phyloP scores from a whole-genome alignment of 2,888 invertebrate genomes.

The Athalia cordata region DNA sequence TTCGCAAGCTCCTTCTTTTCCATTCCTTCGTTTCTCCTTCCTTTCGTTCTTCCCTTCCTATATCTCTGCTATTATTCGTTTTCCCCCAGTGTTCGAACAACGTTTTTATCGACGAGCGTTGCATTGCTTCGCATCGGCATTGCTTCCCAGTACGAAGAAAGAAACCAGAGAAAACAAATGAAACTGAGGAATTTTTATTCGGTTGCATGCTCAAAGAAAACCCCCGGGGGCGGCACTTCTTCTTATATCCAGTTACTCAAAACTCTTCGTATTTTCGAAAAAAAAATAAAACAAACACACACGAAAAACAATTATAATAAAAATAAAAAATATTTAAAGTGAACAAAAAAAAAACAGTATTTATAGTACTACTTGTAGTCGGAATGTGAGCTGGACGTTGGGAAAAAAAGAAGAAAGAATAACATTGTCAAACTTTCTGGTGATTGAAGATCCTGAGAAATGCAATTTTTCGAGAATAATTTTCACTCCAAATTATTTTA shows the following conservation, averaged over 20 bases:
- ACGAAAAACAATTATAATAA: background rate
- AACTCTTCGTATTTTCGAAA: background rate
- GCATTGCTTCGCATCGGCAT: conserved; percentile 12
- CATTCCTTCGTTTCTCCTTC: conserved; percentile 7
- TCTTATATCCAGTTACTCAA: no score
- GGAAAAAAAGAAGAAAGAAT: no score
- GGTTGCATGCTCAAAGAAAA: no score
- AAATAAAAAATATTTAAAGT: background rate
- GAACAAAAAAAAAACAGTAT: background rate
- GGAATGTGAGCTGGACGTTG: no score
- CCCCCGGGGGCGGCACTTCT: no score
- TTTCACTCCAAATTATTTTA: no score
- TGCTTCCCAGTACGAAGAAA: background rate
- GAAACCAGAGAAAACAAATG: background rate
- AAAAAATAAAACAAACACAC: background rate
- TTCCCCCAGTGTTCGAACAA: conserved; percentile 21
- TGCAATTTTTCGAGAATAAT: no score
- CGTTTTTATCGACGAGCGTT: conserved; percentile 26
- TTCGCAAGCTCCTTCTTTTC: background rate
- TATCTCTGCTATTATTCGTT: background rate
- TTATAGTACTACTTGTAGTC: no score
- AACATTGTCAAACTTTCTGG: no score
- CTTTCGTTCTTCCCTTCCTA: background rate
- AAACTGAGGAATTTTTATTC: background rate
- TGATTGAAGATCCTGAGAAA: no score